phyloP scores from a whole-genome alignment of 2,888 invertebrate species.

The Campoplex capitator region DNA sequence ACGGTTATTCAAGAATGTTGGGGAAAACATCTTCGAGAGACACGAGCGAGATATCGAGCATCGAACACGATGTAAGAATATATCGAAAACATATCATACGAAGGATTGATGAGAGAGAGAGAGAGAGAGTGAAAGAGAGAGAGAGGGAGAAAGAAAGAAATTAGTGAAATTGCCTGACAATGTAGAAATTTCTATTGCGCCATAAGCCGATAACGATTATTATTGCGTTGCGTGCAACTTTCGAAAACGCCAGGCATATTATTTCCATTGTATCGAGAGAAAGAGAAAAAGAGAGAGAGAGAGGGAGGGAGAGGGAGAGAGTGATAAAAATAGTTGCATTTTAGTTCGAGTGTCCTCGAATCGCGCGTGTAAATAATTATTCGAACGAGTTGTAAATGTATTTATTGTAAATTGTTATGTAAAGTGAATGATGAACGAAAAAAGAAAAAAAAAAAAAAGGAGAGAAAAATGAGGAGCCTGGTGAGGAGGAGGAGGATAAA shows the following conservation, averaged over 20 bases:
- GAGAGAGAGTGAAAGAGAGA: slow-evolving; percentile 52
- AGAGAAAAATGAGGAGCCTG: slow-evolving; percentile 16
- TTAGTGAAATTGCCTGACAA: slow-evolving; percentile 84
- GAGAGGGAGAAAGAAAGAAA: slow-evolving; percentile 63
- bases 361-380: slow-evolving; percentile 70
- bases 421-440: slow-evolving; percentile 62
- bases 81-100: slow-evolving; percentile 84
- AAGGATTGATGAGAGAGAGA: slow-evolving; percentile 66
- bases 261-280: slow-evolving; percentile 22
- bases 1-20: too few relatives aligned
- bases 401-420: slow-evolving; percentile 79
- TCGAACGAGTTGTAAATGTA: slow-evolving; percentile 74
- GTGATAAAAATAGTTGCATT: slow-evolving; percentile 40
- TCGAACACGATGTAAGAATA: slow-evolving; percentile 81
- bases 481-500: slow-evolving; percentile 35
- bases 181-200: slow-evolving; percentile 81
- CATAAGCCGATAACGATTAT: slow-evolving; percentile 65
- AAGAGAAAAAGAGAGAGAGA: background rate
- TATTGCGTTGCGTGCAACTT: slow-evolving; percentile 80
- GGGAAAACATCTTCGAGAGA: background rate
- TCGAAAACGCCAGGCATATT: slow-evolving; percentile 43
- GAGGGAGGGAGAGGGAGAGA: slow-evolving; percentile 14
- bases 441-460: slow-evolving; percentile 26
- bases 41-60: slow-evolving; percentile 78
- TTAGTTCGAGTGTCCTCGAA: slow-evolving; percentile 61